Evolutionary conservation across 2,113 vertebrate species (phyloP).

Genomic region (Platanista minor): DNA sequence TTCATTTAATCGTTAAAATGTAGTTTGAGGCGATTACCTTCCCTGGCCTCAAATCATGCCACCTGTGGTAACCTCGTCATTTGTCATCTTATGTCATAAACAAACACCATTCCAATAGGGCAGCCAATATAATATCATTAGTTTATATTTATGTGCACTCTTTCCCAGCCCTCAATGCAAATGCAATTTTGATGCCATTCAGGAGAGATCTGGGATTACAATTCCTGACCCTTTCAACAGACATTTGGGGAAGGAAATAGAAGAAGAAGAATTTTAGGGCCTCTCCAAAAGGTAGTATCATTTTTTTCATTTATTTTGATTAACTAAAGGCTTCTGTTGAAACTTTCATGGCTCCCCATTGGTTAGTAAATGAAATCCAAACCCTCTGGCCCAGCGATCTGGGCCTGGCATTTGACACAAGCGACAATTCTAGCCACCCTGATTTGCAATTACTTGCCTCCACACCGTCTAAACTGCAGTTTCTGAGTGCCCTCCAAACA

Average conservation of each 20-base stretch:
- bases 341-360: constrained; percentile 44
- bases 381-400: background rate
- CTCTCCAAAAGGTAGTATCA: constrained; percentile 49
- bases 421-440: constrained; percentile 28
- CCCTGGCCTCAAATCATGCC: constrained; percentile 74
- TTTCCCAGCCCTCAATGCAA: constrained; percentile 72
- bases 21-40: constrained; percentile 75
- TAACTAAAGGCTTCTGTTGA: constrained; percentile 13
- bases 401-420: background rate
- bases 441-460: constrained; percentile 40
- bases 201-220: constrained; percentile 77
- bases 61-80: constrained; percentile 78
- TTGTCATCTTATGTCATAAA: constrained; percentile 80
- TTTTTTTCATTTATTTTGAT: constrained; percentile 58
- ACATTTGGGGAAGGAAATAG: constrained; percentile 57
- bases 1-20: constrained; percentile 66
- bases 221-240: constrained; percentile 66
- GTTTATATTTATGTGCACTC: constrained; percentile 65
- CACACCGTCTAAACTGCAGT: background rate
- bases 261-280: constrained; percentile 53
- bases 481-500: background rate
- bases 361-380: constrained; percentile 57
- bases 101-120: constrained; percentile 80
- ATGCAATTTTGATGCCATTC: constrained; percentile 74
- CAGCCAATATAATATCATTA: constrained; percentile 75